Base-by-base conservation (phyloP, 2,797 vertebrate genomes). In the Tadarida brasiliensis region DNA sequence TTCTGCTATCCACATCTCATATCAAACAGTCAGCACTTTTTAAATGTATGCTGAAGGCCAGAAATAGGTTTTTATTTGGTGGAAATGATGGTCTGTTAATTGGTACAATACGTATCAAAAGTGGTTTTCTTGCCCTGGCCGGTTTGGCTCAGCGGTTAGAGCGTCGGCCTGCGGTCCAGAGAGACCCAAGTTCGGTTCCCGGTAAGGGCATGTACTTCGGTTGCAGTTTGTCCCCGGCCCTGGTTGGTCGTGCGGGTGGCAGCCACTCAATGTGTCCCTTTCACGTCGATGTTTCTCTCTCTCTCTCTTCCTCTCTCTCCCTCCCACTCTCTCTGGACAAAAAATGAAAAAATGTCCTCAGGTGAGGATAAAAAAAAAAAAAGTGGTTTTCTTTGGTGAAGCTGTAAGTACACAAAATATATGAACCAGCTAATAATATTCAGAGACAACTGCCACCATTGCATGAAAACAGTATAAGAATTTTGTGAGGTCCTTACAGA, bases 11-110 rank as follows among this genome's bases (percentile, higher is more conserved):
- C 73, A 30, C 17, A 30, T 65, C 74, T 86, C 68, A 44, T 54
- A 63, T 49, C 71, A 74, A 84, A 68, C 4, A 90, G 81, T 30
- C 9, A 51, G 80, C 5, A 84, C 14, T 70, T 57, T 76, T n/a
- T 57, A 91, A 90, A 94, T 9, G 47, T 28, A 74, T 11, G 33
- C 12, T 16, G 17, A 83, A 82, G 70, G 20, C 44, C 44, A 83
- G 65, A 92, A 90, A 77, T 26, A 44, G 90, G 73, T 5, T 70
- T 88, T 86, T 70, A 83, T 51, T 51, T 83, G 74, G 16, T 54
- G 16, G 73, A 83, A 90, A 83, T n/a, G 91, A 92, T 59, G n/a
- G 11, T 16, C 49, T 73, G 28, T 51, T 78, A 57, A n/a, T 59
- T 56, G 95, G 39, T 71, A 86, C 39, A 39, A 8, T 9, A 7